phyloP scores from a whole-genome alignment of 1,140 invertebrate species.

The Yoshiicerus persimilis region DNA sequence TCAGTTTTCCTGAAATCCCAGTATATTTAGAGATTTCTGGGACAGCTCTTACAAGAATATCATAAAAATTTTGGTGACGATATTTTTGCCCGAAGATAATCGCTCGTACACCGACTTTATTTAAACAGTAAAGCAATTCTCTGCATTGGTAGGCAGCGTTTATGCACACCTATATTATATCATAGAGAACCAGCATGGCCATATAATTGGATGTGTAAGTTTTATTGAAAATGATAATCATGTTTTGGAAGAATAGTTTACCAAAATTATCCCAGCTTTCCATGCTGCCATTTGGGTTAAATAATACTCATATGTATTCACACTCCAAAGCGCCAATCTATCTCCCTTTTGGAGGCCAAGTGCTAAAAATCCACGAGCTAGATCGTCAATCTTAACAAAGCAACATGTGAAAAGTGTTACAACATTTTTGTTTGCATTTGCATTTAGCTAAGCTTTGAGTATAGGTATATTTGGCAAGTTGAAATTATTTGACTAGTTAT shows the following conservation, averaged over 20 bases:
- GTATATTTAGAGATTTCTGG: conserved; percentile 49
- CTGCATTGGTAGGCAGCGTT: conserved; percentile 78
- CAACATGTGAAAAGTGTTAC: neutral
- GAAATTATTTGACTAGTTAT: neutral
- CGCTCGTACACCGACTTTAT: conserved; percentile 75
- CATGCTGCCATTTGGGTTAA: conserved; percentile 74
- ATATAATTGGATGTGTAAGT: neutral
- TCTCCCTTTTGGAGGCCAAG: conserved; percentile 80
- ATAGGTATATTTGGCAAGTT: neutral
- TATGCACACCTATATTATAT: conserved; percentile 67
- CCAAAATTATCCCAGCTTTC: conserved; percentile 78
- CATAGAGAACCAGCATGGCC: neutral
- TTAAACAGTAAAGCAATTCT: conserved; percentile 78
- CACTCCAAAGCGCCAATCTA: conserved; percentile 81
- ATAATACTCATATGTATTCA: conserved; percentile 83
- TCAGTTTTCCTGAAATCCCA: conserved; percentile 24
- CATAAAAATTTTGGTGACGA: conserved; percentile 71
- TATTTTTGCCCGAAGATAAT: conserved; percentile 68
- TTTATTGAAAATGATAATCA: neutral
- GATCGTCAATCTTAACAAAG: conserved; percentile 64
- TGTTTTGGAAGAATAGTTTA: conserved; percentile 59
- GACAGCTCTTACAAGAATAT: conserved; percentile 61
- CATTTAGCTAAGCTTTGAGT: neutral
- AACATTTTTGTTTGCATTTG: neutral
- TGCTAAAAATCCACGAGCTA: conserved; percentile 76